Base-by-base conservation (phyloP, 2,113 vertebrate genomes). In the Paralichthys olivaceus region DNA sequence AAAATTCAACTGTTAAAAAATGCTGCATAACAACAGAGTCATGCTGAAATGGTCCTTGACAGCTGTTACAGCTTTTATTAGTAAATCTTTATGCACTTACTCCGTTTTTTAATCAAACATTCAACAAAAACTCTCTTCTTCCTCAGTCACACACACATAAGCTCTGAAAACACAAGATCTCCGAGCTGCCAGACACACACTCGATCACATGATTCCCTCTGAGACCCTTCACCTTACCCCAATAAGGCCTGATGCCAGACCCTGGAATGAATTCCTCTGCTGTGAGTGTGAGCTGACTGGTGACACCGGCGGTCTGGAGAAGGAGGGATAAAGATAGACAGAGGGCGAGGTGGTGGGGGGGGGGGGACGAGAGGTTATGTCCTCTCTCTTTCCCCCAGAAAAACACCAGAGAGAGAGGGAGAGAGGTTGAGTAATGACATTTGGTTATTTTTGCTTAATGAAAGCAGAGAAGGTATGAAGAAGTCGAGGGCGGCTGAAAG, bases 311-410 rank as follows among this genome's bases (percentile, higher is more conserved):
- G 68, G 75, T 49, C 47, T 65, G 69, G 65, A 84, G 70, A 54
- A 72, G 77, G 65, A 67, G 63, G 88, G 55, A 83, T 85, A 91
- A 90, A 91, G 81, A 91, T 89, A 92, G 88, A 87, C 15, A 9
- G 68, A 68, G 64, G 78, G 53, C 25, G 62, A 80, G 62, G 45
- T 56, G 79, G 43, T 25, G 34, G 23, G 67, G 74, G 40, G 25
- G 61, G 37, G 56, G 22, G 23, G n/a, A 4, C 17, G 62, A 34
- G 49, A 3, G 19, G 49, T n/a, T n/a, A 8, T 20, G 49, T n/a
- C 7, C 49, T 22, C 20, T 53, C 49, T n/a, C 19, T 7, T 13
- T 12, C 20, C 49, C 20, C 49, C 20, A n/a, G 19, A 53, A 53
- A n/a, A 53, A 22, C 19, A 53, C 7, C 49, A 20, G 7, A 49